Evolutionary conservation across 2,113 vertebrate genomes (phyloP).

Genomic region (Okapia johnstoni): DNA sequence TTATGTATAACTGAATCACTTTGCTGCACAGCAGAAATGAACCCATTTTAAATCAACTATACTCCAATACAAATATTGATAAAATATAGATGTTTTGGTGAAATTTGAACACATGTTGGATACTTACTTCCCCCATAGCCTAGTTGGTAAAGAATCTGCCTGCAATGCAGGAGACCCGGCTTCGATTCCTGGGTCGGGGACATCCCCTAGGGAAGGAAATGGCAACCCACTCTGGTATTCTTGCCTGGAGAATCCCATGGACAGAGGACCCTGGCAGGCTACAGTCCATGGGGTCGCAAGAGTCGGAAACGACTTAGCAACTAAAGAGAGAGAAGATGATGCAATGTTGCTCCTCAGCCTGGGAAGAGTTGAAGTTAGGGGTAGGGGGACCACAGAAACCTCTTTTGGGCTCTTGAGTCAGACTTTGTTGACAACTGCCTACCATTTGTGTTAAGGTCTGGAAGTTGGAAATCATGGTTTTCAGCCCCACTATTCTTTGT

Average conservation of each 20-base stretch:
- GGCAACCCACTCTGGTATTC: neutral
- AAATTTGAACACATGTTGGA: neutral
- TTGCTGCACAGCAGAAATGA: neutral
- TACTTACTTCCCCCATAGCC: neutral
- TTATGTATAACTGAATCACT: neutral
- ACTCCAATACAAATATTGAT: neutral
- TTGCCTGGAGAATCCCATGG: neutral
- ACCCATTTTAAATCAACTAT: neutral
- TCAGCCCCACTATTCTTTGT: neutral
- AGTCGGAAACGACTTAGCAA: neutral
- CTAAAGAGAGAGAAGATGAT: neutral
- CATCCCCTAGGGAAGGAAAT: neutral
- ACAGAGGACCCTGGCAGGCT: neutral
- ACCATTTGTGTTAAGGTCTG: neutral
- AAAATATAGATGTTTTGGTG: neutral
- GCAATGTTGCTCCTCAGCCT: neutral
- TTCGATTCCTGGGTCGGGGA: rapidly evolving
- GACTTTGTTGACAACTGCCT: neutral
- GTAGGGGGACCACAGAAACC: neutral
- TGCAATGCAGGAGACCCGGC: neutral
- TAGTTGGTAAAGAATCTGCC: neutral
- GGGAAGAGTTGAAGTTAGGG: neutral
- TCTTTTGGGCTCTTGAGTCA: neutral
- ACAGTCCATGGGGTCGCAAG: neutral
- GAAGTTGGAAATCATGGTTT: neutral